phyloP scores from a whole-genome alignment of 2,888 invertebrate species.

The Ctena decussata region DNA sequence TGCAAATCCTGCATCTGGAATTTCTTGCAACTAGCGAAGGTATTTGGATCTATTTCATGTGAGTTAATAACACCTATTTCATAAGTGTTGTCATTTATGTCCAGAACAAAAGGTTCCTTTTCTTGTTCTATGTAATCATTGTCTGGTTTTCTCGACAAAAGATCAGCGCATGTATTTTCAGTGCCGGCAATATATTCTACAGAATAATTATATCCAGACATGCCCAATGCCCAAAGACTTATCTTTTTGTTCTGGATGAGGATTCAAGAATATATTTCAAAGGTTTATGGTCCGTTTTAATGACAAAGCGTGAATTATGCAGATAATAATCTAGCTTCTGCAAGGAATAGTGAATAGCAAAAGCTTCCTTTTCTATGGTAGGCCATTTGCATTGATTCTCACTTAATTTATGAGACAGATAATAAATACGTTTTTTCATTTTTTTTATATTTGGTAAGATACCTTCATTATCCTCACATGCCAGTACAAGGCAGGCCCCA shows the following conservation, averaged over 20 bases:
- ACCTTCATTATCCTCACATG: not conserved
- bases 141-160: too few species aligned
- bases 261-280: conserved; percentile 44
- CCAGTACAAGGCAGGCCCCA: conserved; percentile 25
- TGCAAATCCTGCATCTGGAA: too few species aligned
- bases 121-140: too few species aligned
- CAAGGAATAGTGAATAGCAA: conserved; percentile 29
- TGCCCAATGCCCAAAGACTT: not conserved
- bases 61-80: too few species aligned
- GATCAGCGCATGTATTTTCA: too few species aligned
- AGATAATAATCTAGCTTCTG: conserved; percentile 43
- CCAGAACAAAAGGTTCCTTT: too few species aligned
- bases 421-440: conserved; percentile 29
- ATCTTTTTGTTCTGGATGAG: conserved; percentile 53
- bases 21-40: not conserved
- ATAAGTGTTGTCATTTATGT: too few species aligned
- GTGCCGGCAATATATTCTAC: too few species aligned
- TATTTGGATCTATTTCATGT: not conserved
- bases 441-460: not conserved
- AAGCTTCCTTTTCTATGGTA: conserved; percentile 37
- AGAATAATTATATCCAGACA: too few species aligned
- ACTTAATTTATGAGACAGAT: conserved; percentile 33
- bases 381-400: conserved; percentile 33
- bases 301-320: conserved; percentile 27
- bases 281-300: conserved; percentile 47